phyloP scores from a whole-genome alignment of 2,113 vertebrate species.

The Oncorhynchus gorbuscha region DNA sequence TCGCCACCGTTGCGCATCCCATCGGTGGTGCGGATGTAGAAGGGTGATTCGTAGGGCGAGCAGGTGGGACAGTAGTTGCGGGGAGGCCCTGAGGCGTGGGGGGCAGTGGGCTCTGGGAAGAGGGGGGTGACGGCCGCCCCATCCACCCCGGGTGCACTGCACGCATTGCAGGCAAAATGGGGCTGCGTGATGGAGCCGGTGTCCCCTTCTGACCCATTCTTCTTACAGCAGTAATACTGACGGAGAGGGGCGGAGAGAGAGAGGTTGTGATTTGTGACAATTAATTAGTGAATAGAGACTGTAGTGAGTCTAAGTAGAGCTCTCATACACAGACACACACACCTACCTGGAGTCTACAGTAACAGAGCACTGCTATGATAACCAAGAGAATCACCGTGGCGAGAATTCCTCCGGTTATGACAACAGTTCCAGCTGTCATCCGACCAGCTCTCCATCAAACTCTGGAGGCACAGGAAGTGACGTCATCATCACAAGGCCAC shows the following conservation, averaged over 20 bases:
- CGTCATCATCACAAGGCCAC: slow-evolving; percentile 18
- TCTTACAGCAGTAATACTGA: slow-evolving; percentile 99
- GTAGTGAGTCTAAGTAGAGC: neutral
- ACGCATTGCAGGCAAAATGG: slow-evolving; percentile 84
- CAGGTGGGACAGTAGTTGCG: slow-evolving; percentile 82
- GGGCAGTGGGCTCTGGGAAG: slow-evolving; percentile 62
- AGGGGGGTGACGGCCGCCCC: slow-evolving; percentile 68
- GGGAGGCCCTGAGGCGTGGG: slow-evolving; percentile 52
- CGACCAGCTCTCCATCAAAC: slow-evolving; percentile 98
- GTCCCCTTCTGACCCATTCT: slow-evolving; percentile 81
- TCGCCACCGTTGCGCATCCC: slow-evolving; percentile 89
- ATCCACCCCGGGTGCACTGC: slow-evolving; percentile 79
- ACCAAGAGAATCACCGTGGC: slow-evolving; percentile 97
- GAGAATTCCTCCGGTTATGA: slow-evolving; percentile 99
- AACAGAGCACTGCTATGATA: slow-evolving; percentile 97
- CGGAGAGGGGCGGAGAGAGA: neutral
- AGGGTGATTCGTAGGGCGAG: slow-evolving; percentile 85
- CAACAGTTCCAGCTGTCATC: slow-evolving; percentile 99
- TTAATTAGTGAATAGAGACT: neutral
- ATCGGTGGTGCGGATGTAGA: slow-evolving; percentile 86
- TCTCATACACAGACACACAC: neutral
- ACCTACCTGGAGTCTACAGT: slow-evolving; percentile 95
- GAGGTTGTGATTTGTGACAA: neutral
- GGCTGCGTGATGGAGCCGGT: slow-evolving; percentile 76
- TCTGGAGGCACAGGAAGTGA: slow-evolving; percentile 67